phyloP scores from a whole-genome alignment of 2,797 vertebrate genomes.

The Neopelma chrysocephalum region DNA sequence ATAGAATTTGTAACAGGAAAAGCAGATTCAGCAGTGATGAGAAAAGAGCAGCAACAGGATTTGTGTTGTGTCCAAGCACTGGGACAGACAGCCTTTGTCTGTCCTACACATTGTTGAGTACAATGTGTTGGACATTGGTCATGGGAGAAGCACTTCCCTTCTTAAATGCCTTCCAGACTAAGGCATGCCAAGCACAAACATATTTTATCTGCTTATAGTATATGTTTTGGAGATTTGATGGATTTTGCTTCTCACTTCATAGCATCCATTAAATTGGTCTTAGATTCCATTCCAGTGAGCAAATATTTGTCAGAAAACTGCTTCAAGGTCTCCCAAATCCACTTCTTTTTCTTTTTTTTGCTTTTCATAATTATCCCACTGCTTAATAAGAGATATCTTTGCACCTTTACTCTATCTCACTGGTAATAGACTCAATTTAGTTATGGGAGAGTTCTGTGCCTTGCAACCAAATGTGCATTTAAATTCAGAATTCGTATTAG shows the following conservation, averaged over 20 bases:
- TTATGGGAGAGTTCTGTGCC: background rate
- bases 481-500: background rate
- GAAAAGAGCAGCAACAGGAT: background rate
- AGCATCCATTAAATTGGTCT: background rate
- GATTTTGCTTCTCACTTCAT: background rate
- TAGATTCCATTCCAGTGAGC: background rate
- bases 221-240: background rate
- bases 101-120: background rate
- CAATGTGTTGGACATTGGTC: background rate
- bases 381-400: background rate
- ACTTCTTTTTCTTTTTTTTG: background rate
- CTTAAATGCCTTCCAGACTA: background rate
- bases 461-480: background rate
- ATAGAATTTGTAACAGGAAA: background rate
- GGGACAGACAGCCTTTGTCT: background rate
- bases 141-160: background rate
- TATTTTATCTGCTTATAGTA: background rate
- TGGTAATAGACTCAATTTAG: background rate
- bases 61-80: rapidly evolving
- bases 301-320: background rate
- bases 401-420: background rate
- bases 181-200: background rate
- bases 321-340: background rate
- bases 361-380: background rate
- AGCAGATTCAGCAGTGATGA: background rate